These are phyloP conservation scores for Platerodrilus igneus DNA, from an alignment of 2,888 invertebrate genomes.

Conservation along the genomic window DNA sequence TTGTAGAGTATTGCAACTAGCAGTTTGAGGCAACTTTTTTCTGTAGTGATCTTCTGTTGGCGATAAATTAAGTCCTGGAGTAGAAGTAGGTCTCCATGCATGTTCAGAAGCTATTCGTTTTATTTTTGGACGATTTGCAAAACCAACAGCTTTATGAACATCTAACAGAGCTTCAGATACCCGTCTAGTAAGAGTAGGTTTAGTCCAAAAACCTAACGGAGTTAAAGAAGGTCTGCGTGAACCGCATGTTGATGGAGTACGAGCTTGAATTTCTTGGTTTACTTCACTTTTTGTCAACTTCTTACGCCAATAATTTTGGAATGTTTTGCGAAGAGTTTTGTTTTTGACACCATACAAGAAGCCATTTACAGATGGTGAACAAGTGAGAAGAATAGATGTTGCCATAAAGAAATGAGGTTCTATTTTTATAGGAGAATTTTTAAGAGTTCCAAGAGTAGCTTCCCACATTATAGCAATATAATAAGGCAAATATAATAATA, in stretches of 20 bases:
- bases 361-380: slow-evolving; percentile 70
- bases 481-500: slow-evolving; percentile 70
- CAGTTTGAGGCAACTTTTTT: slow-evolving; percentile 51
- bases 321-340: slow-evolving; percentile 64
- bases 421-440: slow-evolving; percentile 31
- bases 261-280: slow-evolving; percentile 74
- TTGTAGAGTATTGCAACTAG: slow-evolving; percentile 66
- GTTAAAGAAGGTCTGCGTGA: slow-evolving; percentile 69
- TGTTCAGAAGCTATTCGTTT: slow-evolving; percentile 51
- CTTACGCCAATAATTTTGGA: slow-evolving; percentile 74
- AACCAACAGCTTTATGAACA: slow-evolving; percentile 41
- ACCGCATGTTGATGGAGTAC: slow-evolving; percentile 74
- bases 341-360: slow-evolving; percentile 74
- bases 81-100: slow-evolving; percentile 51
- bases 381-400: slow-evolving; percentile 62
- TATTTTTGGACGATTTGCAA: slow-evolving; percentile 42
- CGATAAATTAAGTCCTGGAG: slow-evolving; percentile 39
- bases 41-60: slow-evolving; percentile 45
- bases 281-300: slow-evolving; percentile 74
- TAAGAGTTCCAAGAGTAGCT: slow-evolving; percentile 43
- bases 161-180: slow-evolving; percentile 56
- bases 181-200: slow-evolving; percentile 52
- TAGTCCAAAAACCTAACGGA: slow-evolving; percentile 51
- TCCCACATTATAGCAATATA: slow-evolving; percentile 69
- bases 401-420: slow-evolving; percentile 54